phyloP scores from a whole-genome alignment of 2,797 vertebrate genomes.

The Parauchenoglanis ngamensis region DNA sequence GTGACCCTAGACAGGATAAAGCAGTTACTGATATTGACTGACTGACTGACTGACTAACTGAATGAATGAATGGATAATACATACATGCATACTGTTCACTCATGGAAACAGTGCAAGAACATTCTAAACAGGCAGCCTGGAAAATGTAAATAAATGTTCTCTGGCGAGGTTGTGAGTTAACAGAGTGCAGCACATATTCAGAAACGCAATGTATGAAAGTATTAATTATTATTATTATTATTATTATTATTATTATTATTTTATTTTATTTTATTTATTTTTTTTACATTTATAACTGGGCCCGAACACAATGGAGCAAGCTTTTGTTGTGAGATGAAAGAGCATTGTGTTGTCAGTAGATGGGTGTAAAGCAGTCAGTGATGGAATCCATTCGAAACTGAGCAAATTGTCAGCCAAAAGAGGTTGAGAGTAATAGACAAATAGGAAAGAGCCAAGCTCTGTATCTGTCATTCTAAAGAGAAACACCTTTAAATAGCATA shows the following conservation, averaged over 20 bases:
- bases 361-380: constrained; percentile 62
- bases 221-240: no score
- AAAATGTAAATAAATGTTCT: not conserved
- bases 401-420: constrained; percentile 29
- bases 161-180: not conserved
- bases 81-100: not conserved
- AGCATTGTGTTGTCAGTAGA: constrained; percentile 68
- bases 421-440: constrained; percentile 53
- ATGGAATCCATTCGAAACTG: constrained; percentile 68
- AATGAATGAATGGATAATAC: not conserved
- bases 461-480: constrained; percentile 47
- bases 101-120: not conserved
- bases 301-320: constrained; percentile 51
- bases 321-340: constrained; percentile 67
- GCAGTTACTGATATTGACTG: no score
- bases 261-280: no score
- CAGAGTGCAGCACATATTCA: constrained; percentile 1
- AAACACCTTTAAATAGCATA: not conserved
- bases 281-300: constrained; percentile 62
- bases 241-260: no score
- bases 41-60: no score
- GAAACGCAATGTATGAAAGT: constrained; percentile 48
- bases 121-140: not conserved
- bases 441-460: constrained; percentile 51
- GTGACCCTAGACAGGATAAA: not conserved